Conservation (phyloP, 2,888 invertebrate genomes). For the Rhimphoctona megacephalus region DNA sequence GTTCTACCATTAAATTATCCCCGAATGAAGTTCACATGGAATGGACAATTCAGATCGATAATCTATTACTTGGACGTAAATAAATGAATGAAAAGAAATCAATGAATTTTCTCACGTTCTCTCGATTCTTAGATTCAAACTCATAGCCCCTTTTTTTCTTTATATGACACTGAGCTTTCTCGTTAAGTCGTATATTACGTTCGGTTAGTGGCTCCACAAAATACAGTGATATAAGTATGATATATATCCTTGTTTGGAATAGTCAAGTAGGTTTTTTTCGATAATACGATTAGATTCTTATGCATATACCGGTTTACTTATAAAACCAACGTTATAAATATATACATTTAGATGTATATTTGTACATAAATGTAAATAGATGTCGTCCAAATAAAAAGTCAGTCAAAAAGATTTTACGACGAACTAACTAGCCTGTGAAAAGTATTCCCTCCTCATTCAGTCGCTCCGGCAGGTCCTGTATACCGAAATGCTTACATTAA, state of each 20-base stretch:
- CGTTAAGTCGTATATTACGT: constrained; percentile 36
- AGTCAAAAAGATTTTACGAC: constrained; percentile 17
- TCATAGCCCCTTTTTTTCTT: not conserved
- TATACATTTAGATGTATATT: constrained; percentile 7
- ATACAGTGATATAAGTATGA: constrained; percentile 29
- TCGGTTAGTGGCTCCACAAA: constrained; percentile 17
- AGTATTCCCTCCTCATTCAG: not conserved
- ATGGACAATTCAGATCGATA: not conserved
- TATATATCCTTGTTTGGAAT: constrained; percentile 38
- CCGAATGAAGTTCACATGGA: not conserved
- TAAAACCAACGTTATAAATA: not conserved
- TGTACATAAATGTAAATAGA: not conserved
- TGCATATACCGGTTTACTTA: constrained; percentile 24
- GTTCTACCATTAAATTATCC: not conserved
- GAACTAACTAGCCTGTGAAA: not conserved
- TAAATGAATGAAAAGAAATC: not conserved
- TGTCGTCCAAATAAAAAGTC: not conserved
- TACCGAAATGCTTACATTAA: not conserved
- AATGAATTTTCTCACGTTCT: constrained; percentile 13
- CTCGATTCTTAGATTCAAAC: not conserved
- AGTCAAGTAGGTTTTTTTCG: constrained; percentile 16
- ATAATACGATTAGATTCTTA: constrained; percentile 51
- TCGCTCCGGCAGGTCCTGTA: not conserved
- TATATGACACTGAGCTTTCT: constrained; percentile 15
- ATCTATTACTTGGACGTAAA: not conserved